phyloP scores from a whole-genome alignment of 2,113 vertebrate species.

The Odontesthes bonariensis region DNA sequence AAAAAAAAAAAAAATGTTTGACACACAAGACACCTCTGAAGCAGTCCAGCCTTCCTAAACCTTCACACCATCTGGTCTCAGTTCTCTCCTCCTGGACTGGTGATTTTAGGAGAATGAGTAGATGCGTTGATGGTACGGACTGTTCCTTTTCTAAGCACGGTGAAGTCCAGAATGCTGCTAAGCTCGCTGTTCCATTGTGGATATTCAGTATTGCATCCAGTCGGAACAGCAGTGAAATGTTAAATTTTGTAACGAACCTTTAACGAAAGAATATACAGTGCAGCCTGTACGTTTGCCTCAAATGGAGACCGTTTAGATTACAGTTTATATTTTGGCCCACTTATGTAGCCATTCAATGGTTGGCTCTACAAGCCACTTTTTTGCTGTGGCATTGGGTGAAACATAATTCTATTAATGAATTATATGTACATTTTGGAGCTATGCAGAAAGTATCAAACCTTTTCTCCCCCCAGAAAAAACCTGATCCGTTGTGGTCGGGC shows the following conservation, averaged over 20 bases:
- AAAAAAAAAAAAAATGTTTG: background rate
- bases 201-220: slow-evolving; percentile 18
- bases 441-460: background rate
- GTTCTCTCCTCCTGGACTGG: slow-evolving; percentile 38
- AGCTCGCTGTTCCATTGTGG: slow-evolving; percentile 31
- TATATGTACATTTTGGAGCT: background rate
- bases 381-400: background rate
- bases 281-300: slow-evolving; percentile 14
- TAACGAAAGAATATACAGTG: slow-evolving; percentile 19
- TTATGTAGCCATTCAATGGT: background rate
- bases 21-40: slow-evolving; percentile 56
- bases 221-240: slow-evolving; percentile 19
- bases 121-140: slow-evolving; percentile 39
- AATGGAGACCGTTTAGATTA: background rate
- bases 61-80: slow-evolving; percentile 17
- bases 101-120: slow-evolving; percentile 30
- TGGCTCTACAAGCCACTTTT: background rate
- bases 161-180: slow-evolving; percentile 68
- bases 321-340: background rate
- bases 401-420: background rate
- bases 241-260: slow-evolving; percentile 29
- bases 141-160: slow-evolving; percentile 51
- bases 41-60: slow-evolving; percentile 50
- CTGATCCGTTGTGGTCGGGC: slow-evolving; percentile 8
- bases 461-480: background rate